Base-by-base conservation (phyloP, 2,888 invertebrate species). In the Mystacides longicornis region DNA sequence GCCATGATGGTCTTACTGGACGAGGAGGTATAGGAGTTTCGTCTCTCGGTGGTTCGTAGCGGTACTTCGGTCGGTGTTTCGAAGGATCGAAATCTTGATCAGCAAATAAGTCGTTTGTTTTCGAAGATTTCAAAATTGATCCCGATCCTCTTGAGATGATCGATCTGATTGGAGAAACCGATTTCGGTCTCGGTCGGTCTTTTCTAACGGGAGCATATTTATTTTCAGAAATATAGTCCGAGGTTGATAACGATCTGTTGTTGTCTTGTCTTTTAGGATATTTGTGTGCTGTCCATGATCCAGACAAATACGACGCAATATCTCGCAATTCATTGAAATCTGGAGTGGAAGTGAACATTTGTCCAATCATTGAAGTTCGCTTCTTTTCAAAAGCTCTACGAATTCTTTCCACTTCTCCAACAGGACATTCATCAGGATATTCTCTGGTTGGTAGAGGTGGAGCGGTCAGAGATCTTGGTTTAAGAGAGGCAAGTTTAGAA, bases 271-370 rank as follows among this genome's bases (percentile, higher is more conserved):
- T 78, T 63, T 77, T 84, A 0, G 90, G 89, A 67, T 83, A 88
- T 63, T 80, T 81, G 68, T 91, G 91, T 0, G 91, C 89, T 33
- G 86, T 81, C 90, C 91, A 91, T 5, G 85, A 78, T 1, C 87
- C 89, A 0, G 85, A 81, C 58, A 91, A 70, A 69, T 89, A 89
- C 0, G 88, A 87, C 1, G 88, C 85, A 51, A 90, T 86, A 64
- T 89, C 87, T 9, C 84, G 78, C 1, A 89, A 72, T 65, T 90
- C 89, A 62, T 85, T 81, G 19, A 91, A 78, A 65, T 88, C 86
- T 2, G 91, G 91, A 33, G 86, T 84, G 1, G 90, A 91, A 0
- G 88, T 85, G 65, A 87, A 90, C 79, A 85, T 86, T 64, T 87
- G 85, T 0, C 88, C 88, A 23, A 88, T 70, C 21, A 89, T 70